These are phyloP conservation scores for Pseudomugil gertrudae DNA, from an alignment of 2,797 vertebrate genomes.

Conservation along the genomic window DNA sequence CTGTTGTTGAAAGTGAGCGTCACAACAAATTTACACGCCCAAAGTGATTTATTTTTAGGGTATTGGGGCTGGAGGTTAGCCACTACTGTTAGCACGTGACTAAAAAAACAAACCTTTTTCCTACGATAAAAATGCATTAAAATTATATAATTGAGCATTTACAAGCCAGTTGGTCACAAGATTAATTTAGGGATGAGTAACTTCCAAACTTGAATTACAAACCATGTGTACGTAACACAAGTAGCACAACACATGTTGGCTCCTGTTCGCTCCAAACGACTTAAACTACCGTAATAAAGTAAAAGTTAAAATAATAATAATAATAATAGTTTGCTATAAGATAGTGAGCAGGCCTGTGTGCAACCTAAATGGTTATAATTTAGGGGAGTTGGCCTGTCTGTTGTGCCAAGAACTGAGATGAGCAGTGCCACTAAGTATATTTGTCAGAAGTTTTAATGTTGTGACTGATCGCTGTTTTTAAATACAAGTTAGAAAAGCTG, in stretches of 20 bases:
- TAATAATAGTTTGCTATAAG: too few species aligned
- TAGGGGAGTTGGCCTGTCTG: too few species aligned
- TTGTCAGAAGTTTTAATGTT: background rate
- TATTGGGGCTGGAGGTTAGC: constrained; percentile 5
- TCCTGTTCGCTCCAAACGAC: background rate
- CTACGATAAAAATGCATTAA: background rate
- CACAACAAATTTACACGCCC: background rate
- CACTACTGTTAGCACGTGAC: constrained; percentile 3
- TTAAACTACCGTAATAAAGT: background rate
- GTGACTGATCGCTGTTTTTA: background rate
- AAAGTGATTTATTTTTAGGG: background rate
- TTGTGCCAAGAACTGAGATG: background rate
- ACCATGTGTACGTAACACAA: background rate
- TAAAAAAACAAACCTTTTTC: background rate
- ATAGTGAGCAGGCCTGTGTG: background rate
- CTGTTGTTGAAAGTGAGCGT: background rate
- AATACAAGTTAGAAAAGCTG: background rate
- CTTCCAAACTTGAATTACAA: background rate
- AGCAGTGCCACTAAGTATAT: background rate
- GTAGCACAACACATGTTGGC: background rate
- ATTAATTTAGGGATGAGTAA: background rate
- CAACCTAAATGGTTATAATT: background rate
- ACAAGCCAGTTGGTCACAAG: background rate
- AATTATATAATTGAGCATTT: background rate
- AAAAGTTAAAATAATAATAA: too few species aligned